phyloP scores from a whole-genome alignment of 2,888 invertebrate species.

The Drosophila barbarae region DNA sequence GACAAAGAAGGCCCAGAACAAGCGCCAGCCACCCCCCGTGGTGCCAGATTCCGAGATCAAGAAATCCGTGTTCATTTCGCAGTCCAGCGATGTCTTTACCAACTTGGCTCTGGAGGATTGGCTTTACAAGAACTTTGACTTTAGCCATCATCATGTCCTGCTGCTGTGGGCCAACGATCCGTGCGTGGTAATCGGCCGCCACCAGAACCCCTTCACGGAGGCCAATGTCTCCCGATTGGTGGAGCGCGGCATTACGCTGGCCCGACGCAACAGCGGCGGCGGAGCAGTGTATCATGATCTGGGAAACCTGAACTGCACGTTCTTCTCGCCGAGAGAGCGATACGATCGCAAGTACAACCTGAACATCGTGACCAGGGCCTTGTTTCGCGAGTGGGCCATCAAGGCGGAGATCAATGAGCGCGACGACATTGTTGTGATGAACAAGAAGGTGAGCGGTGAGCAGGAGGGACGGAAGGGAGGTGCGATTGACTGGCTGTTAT shows the following conservation, averaged over 20 bases:
- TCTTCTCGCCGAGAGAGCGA: constrained; percentile 90
- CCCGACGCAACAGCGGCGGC: constrained; percentile 95
- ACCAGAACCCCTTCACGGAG: constrained; percentile 98
- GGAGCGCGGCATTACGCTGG: constrained; percentile 86
- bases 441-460: constrained; percentile 80
- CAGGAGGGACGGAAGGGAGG: neutral
- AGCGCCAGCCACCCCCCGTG: constrained; percentile 47
- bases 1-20: constrained; percentile 47
- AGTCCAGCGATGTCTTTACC: constrained; percentile 92
- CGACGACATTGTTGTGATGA: constrained; percentile 91
- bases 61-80: constrained; percentile 95
- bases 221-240: constrained; percentile 86
- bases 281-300: constrained; percentile 98
- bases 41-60: constrained; percentile 82
- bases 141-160: constrained; percentile 89
- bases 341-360: constrained; percentile 94
- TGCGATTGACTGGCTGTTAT: constrained; percentile 31
- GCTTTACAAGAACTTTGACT: constrained; percentile 93
- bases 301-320: constrained; percentile 95
- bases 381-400: constrained; percentile 90
- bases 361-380: constrained; percentile 89
- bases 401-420: constrained; percentile 88
- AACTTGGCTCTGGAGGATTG: constrained; percentile 98
- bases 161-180: constrained; percentile 96
- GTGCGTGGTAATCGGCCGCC: constrained; percentile 96